Conservation (phyloP, 1,140 invertebrate species). For the Drosophila pallidifrons region DNA sequence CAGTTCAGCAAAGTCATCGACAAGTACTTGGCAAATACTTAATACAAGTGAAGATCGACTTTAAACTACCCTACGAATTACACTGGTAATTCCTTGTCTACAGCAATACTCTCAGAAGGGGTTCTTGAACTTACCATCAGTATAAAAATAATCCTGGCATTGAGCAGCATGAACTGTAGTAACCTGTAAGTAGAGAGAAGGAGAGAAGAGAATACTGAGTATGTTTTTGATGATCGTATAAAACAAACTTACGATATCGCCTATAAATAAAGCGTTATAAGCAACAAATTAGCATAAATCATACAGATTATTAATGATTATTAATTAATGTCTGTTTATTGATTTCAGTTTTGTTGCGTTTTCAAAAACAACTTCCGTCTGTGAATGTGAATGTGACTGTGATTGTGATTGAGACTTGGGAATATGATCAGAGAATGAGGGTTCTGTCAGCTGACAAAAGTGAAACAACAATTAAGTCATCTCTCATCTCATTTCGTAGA, state of each 20-base stretch:
- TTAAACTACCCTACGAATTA: conserved; percentile 9
- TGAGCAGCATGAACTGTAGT: conserved; percentile 83
- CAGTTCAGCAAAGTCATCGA: conserved; percentile 14
- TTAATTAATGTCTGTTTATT: conserved; percentile 63
- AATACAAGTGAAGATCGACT: conserved; percentile 11
- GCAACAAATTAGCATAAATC: conserved; percentile 71
- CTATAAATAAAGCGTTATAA: conserved; percentile 64
- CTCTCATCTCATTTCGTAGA: conserved; percentile 28
- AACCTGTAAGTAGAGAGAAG: conserved; percentile 68
- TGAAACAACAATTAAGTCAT: conserved; percentile 71
- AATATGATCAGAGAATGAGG: conserved; percentile 17
- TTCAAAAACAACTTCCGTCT: conserved; percentile 66
- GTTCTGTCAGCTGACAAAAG: conserved; percentile 6
- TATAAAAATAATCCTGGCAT: conserved; percentile 82
- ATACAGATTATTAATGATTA: conserved; percentile 71
- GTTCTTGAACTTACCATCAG: conserved; percentile 70
- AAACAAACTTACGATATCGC: conserved; percentile 59
- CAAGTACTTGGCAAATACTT: conserved; percentile 23
- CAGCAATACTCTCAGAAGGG: conserved; percentile 1
- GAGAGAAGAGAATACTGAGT: conserved; percentile 30
- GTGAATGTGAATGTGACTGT: conserved; percentile 3
- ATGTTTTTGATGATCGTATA: neutral
- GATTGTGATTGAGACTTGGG: conserved; percentile 16
- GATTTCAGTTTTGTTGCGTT: conserved; percentile 63
- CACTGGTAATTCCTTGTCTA: neutral